Evolutionary conservation across 2,888 invertebrate genomes (phyloP).

Genomic region (Uropetala carovei): DNA sequence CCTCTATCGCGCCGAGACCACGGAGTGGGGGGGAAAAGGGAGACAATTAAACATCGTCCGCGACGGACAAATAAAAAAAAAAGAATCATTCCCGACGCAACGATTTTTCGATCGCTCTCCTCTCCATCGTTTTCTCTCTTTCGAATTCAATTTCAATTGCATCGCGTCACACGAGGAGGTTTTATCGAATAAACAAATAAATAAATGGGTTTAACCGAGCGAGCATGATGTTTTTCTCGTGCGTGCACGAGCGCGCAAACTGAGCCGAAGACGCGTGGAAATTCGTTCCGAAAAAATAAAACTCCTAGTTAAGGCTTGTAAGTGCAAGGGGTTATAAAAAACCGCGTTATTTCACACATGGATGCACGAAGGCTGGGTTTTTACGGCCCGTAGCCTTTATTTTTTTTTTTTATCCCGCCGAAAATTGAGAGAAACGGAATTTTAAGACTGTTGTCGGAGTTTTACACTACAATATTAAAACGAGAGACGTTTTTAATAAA

Average conservation of each 20-base stretch:
- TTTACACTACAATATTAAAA: slow-evolving; percentile 49
- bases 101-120: neutral
- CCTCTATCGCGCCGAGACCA: neutral
- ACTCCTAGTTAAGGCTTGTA: slow-evolving; percentile 31
- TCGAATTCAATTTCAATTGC: neutral
- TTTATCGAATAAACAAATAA: no score
- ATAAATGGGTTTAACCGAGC: no score
- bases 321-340: slow-evolving; percentile 31
- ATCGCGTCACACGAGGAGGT: neutral
- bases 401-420: slow-evolving; percentile 50
- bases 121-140: neutral
- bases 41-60: neutral
- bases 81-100: neutral
- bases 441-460: slow-evolving; percentile 50
- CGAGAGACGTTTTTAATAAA: slow-evolving; percentile 44
- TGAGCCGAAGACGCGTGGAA: neutral
- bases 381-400: slow-evolving; percentile 29
- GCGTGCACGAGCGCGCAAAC: no score
- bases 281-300: neutral
- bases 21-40: neutral
- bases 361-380: slow-evolving; percentile 37
- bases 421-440: slow-evolving; percentile 61
- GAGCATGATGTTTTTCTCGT: no score
- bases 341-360: slow-evolving; percentile 43
- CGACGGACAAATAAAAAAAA: no score